These are phyloP conservation scores for Melangyna quadrimaculata DNA, from an alignment of 2,888 invertebrate genomes.

Conservation along the genomic window DNA sequence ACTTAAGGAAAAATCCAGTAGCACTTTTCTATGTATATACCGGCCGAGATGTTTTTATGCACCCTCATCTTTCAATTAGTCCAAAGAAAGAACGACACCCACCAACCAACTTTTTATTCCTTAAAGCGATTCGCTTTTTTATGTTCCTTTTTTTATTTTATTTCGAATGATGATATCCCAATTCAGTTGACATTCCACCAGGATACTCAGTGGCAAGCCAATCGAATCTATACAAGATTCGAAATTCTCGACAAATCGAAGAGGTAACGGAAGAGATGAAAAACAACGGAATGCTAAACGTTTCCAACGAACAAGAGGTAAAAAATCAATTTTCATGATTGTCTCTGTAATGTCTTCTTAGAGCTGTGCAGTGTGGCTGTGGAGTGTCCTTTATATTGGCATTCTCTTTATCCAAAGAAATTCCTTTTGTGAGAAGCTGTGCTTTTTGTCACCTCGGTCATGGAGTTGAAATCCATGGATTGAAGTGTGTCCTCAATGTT, in stretches of 20 bases:
- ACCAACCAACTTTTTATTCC: not conserved
- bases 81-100: conserved; percentile 29
- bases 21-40: not conserved
- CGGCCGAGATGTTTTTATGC: conserved; percentile 19
- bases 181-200: conserved; percentile 48
- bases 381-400: conserved; percentile 29
- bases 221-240: conserved; percentile 25
- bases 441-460: conserved; percentile 44
- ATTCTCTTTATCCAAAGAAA: conserved; percentile 37
- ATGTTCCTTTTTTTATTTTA: not conserved
- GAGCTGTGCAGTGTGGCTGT: conserved; percentile 1
- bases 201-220: conserved; percentile 30
- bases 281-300: conserved; percentile 11
- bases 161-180: conserved; percentile 50
- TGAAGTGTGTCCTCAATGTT: conserved; percentile 29
- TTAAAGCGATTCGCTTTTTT: conserved; percentile 7
- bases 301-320: conserved; percentile 26
- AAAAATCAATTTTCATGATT: conserved; percentile 60
- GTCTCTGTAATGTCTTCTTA: conserved; percentile 13
- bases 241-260: conserved; percentile 60
- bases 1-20: conserved; percentile 5
- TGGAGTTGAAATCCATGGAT: conserved; percentile 25
- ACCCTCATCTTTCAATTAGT: conserved; percentile 49
- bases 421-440: conserved; percentile 44
- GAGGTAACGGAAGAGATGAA: conserved; percentile 50